Conservation (phyloP, 2,113 vertebrate species). For the Prinia subflava region DNA sequence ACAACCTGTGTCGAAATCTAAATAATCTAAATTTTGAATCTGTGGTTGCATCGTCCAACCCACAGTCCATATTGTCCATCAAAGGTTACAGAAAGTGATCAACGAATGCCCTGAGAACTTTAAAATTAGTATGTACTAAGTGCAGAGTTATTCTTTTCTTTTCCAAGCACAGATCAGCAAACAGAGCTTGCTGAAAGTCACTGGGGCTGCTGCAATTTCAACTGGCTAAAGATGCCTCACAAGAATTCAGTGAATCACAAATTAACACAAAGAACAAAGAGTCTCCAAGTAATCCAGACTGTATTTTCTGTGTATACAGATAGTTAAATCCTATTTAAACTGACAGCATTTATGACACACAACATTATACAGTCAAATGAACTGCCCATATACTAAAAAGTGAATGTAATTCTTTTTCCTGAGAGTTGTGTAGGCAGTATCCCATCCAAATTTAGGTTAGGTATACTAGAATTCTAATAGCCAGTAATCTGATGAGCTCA, state of each 20-base stretch:
- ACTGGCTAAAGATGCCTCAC: background rate
- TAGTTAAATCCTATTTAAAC: background rate
- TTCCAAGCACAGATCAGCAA: background rate
- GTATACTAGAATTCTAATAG: conserved; percentile 24
- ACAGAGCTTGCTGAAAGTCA: background rate
- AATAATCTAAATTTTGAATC: background rate
- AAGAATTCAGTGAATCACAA: background rate
- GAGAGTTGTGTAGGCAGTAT: conserved; percentile 5
- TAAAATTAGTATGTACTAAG: background rate
- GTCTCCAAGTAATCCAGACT: background rate
- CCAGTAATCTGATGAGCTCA: conserved; percentile 33
- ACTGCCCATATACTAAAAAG: conserved; percentile 1
- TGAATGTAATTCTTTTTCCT: conserved; percentile 35
- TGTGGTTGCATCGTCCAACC: background rate
- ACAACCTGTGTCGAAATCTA: background rate
- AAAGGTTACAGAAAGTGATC: background rate
- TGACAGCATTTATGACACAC: background rate
- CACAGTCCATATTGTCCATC: background rate
- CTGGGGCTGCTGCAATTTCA: background rate
- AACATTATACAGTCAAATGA: conserved; percentile 16
- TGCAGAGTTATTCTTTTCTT: background rate
- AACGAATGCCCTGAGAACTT: background rate
- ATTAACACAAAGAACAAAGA: background rate
- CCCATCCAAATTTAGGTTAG: conserved; percentile 16
- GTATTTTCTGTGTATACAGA: background rate